Percentiles rank a stretch among this genome's conserved stretches.
phyloP scores from a whole-genome alignment of 2,113 vertebrate genomes.

The Gnathochromis pfefferi region DNA sequence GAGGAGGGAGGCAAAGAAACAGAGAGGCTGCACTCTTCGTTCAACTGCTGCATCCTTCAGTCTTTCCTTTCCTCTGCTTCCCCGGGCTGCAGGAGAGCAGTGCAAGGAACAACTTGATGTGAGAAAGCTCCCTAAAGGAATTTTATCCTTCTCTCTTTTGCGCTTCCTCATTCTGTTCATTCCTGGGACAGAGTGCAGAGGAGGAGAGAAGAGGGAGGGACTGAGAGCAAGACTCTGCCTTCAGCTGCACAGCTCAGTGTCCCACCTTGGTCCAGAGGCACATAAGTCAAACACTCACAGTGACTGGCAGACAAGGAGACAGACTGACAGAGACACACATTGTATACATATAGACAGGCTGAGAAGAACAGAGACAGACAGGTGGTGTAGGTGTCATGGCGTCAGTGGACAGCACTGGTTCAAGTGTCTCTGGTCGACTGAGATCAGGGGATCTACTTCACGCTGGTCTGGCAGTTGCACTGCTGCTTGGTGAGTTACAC shows the following conservation, averaged over 20 bases:
- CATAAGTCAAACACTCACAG: constrained; percentile 12
- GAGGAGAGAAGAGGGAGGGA: constrained; percentile 50
- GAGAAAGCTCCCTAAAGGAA: constrained; percentile 26
- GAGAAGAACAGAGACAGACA: constrained; percentile 16
- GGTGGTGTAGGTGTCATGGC: constrained; percentile 53
- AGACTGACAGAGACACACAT: neutral
- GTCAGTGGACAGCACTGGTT: constrained; percentile 47
- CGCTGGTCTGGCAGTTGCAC: constrained; percentile 35
- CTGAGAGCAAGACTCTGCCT: constrained; percentile 28
- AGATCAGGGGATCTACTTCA: constrained; percentile 59
- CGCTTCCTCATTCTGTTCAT: constrained; percentile 28
- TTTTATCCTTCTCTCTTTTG: neutral
- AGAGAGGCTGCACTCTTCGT: neutral
- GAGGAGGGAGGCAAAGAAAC: neutral
- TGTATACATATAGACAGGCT: neutral
- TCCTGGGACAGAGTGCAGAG: constrained; percentile 57
- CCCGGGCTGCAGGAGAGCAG: neutral
- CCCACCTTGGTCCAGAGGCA: constrained; percentile 30
- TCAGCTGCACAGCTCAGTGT: constrained; percentile 37
- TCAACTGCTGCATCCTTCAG: constrained; percentile 35
- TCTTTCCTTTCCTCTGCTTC: neutral
- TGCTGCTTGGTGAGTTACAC: constrained; percentile 63
- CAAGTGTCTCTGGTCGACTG: constrained; percentile 34
- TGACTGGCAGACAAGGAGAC: neutral
- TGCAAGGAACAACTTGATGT: neutral